Base-by-base conservation (phyloP, 2,888 invertebrate species). In the Salpingus planirostris region DNA sequence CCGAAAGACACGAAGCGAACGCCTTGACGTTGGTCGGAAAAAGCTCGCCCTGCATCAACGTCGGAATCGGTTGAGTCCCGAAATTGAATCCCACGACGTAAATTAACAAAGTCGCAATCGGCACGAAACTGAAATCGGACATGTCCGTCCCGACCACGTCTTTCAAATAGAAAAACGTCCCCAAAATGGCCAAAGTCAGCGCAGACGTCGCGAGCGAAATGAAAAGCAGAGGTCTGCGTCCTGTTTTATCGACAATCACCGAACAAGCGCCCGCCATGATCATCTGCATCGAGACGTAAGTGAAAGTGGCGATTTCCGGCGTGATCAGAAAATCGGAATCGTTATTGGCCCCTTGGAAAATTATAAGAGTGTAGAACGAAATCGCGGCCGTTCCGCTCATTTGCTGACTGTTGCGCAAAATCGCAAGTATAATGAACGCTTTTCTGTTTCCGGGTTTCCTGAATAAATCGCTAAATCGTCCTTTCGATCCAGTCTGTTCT, bases 341-440 rank as follows among this genome's bases (percentile, higher is more conserved):
- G n/a, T n/a, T n/a, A n/a, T n/a, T n/a, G n/a, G 8, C 52, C 18
- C 65, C 63, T 10, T 62, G 42, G 14, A 69, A 59, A 11, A 70
- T 62, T 1, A 64, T 64, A 40, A 76, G 74, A 0, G 74, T 69
- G 49, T 77, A 77, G 3, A 75, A 73, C 0, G 74, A 69, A 2
- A 78, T 69, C 1, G 76, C 75, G 13, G 74, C 73, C 29, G 73
- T 73, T 2, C 78, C 78, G 46, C 74, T 74, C 23, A 78, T 50
- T 36, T 59, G 58, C 36, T 73, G 72, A 6, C 24, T 15, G 10
- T 27, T 36, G 2, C 22, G 8, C 4, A 24, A 8, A 3, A 31
- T 21, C 2, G 18, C n/a, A 2, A 36, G 4, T n/a, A 36, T 31
- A 3, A 21, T 3, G 13, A 36, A 11, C 23, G 22, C 13, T 24